These are phyloP conservation scores for Macrosoma leucophasiata DNA, from an alignment of 2,888 invertebrate genomes.

Conservation along the genomic window DNA sequence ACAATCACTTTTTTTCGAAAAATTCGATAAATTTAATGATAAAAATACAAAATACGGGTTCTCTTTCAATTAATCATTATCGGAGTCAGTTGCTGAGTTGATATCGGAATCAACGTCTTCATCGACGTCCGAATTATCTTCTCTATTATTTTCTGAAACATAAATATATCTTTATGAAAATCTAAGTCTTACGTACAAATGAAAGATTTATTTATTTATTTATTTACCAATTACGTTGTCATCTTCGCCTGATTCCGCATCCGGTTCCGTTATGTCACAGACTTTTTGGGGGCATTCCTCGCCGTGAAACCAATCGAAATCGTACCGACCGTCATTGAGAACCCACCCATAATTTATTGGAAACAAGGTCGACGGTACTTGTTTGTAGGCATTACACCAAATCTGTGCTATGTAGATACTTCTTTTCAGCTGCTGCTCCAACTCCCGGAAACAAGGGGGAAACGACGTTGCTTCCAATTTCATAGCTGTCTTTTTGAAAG, in stretches of 20 bases:
- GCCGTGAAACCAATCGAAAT: constrained; percentile 28
- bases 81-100: constrained; percentile 2
- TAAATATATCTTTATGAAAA: constrained; percentile 20
- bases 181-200: constrained; percentile 12
- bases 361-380: constrained; percentile 25
- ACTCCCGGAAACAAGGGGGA: constrained; percentile 21
- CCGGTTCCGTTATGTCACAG: constrained; percentile 22
- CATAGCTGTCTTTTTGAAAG: constrained; percentile 19
- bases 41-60: constrained; percentile 5
- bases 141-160: constrained; percentile 27
- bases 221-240: constrained; percentile 19
- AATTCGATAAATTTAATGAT: too few relatives aligned
- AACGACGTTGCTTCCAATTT: constrained; percentile 20
- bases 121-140: constrained; percentile 25
- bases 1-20: too few relatives aligned
- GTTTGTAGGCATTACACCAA: constrained; percentile 26
- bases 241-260: constrained; percentile 23
- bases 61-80: constrained; percentile 9
- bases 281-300: constrained; percentile 27
- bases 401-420: constrained; percentile 26
- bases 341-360: constrained; percentile 27
- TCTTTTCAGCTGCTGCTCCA: constrained; percentile 24
- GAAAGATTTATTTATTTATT: constrained; percentile 15
- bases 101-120: constrained; percentile 3
- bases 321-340: constrained; percentile 25